Evolutionary conservation across 2,797 vertebrate species (phyloP).

Genomic region (Melanitta fusca): DNA sequence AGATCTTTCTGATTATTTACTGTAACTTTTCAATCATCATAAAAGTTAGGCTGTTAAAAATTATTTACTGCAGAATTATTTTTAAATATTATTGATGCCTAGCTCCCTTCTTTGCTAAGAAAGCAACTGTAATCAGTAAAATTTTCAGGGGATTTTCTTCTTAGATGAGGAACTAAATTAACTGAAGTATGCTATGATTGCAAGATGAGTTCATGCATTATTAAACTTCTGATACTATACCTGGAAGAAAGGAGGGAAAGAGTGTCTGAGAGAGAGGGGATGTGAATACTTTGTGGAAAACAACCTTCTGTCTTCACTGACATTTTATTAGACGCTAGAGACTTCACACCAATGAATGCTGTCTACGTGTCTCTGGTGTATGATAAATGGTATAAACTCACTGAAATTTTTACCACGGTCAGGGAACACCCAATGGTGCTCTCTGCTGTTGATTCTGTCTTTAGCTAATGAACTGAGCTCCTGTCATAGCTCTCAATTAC

Average conservation of each 20-base stretch:
- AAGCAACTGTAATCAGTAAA: not conserved
- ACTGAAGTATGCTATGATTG: not conserved
- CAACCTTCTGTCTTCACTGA: not conserved
- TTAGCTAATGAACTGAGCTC: not conserved
- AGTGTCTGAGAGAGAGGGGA: not conserved
- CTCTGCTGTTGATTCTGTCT: not conserved
- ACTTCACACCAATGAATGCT: not conserved
- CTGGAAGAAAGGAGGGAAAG: not conserved
- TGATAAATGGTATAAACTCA: not conserved
- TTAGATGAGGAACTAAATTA: not conserved
- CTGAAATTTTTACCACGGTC: not conserved
- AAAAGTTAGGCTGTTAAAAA: not conserved
- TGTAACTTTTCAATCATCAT: not conserved
- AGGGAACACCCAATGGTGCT: not conserved
- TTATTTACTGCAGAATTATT: not conserved
- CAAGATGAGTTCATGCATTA: not conserved
- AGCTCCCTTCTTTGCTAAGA: not conserved
- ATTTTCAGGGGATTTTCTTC: not conserved
- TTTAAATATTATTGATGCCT: slow-evolving; percentile 22
- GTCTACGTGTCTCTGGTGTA: not conserved
- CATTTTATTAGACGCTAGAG: not conserved
- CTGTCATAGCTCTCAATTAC: rapidly evolving
- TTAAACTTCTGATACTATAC: not conserved
- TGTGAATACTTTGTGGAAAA: not conserved
- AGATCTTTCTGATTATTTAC: not conserved